Evolutionary conservation across 1,140 invertebrate species (phyloP).

Genomic region (Doryteuthis pealeii): DNA sequence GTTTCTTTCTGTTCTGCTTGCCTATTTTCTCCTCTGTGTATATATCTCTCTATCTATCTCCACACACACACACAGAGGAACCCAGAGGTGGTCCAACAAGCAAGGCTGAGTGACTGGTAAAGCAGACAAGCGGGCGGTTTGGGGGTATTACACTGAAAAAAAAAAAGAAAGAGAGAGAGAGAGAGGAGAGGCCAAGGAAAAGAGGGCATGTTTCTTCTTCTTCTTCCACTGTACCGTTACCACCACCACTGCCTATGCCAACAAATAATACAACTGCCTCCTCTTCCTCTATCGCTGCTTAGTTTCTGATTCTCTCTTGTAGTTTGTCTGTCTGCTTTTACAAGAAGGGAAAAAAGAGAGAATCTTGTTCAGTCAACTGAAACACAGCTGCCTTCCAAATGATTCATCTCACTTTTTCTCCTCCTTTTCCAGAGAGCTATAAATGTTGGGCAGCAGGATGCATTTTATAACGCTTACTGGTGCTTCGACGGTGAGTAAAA

Average conservation of each 20-base stretch:
- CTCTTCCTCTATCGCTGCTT: not conserved
- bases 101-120: not conserved
- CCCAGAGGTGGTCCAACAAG: conserved; percentile 6
- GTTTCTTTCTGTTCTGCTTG: not conserved
- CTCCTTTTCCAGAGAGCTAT: conserved; percentile 15
- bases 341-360: not conserved
- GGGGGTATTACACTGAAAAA: not conserved
- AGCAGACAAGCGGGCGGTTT: not conserved
- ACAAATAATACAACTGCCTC: not conserved
- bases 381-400: conserved; percentile 15
- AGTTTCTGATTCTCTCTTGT: not conserved
- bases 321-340: not conserved
- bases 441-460: conserved; percentile 11
- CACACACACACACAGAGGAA: not conserved
- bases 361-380: not conserved
- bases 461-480: conserved; percentile 10
- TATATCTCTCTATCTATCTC: not conserved
- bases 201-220: not conserved
- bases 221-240: not conserved
- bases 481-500: conserved; percentile 13
- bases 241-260: not conserved
- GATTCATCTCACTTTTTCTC: conserved; percentile 13
- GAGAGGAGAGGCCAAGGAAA: not conserved
- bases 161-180: too few relatives aligned
- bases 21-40: not conserved